Percentiles rank a stretch among this genome's conserved stretches.
Evolutionary conservation across 2,797 vertebrate species (phyloP).

Genomic region (Pseudocheirus occidentalis): DNA sequence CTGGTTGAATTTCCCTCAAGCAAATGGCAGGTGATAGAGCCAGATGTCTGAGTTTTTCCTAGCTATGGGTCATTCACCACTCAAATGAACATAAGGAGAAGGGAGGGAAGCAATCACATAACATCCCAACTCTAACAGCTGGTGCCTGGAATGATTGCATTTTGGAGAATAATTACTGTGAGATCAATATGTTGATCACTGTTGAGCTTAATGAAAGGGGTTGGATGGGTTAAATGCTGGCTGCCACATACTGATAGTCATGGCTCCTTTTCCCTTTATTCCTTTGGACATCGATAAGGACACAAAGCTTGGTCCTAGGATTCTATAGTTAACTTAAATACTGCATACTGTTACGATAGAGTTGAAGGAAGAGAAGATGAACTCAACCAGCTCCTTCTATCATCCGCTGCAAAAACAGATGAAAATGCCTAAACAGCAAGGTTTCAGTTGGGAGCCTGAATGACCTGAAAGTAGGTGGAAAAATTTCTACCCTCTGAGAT

Average conservation of each 20-base stretch:
- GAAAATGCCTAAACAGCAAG: slow-evolving; percentile 29
- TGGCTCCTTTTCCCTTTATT: background rate
- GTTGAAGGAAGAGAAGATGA: background rate
- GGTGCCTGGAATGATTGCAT: background rate
- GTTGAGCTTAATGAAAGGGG: background rate
- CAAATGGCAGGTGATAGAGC: background rate
- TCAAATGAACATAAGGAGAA: slow-evolving; percentile 9
- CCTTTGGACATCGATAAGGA: background rate
- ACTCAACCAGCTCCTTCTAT: background rate
- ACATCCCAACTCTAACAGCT: background rate
- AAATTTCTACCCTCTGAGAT: slow-evolving; percentile 17
- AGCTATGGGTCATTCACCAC: slow-evolving; percentile 18
- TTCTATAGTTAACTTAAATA: background rate
- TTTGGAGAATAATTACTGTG: background rate
- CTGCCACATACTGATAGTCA: background rate
- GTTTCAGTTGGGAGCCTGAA: slow-evolving; percentile 4
- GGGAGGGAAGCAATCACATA: background rate
- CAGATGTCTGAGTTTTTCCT: background rate
- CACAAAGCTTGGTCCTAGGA: background rate
- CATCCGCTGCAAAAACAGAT: background rate
- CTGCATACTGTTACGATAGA: background rate
- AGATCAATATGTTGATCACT: background rate
- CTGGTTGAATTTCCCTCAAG: slow-evolving; percentile 7
- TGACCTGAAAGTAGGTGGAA: background rate
- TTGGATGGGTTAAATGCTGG: background rate